Evolutionary conservation across 53 echinoderm and acorn worm genomes (phyloP), one percentile per base, ranked within the genome.

Genomic region (Temnopleurus reevesii): DNA sequence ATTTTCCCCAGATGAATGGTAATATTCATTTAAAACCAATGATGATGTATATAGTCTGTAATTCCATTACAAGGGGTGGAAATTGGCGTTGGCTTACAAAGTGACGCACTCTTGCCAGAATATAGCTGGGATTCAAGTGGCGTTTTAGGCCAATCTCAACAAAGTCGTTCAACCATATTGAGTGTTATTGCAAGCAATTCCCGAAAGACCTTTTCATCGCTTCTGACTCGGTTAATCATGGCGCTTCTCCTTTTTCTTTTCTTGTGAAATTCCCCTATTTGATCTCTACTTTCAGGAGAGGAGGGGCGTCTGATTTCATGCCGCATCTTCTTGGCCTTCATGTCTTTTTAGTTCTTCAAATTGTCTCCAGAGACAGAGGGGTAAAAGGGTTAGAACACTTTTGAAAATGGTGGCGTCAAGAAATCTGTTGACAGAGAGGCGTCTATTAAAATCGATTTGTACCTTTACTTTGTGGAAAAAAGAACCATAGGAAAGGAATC

Each of bases 121-220:
- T n/a, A n/a, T n/a, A n/a, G n/a, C n/a, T n/a, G n/a, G n/a, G 24
- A 61, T 12, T 61, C 61, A 12, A 61, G 33, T 28, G 61, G 30
- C 31, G 31, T 61, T 61, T 61, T 0, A 61, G 28, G 31, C 24
- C 61, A 61, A 33, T 61, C 57, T 57, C 25, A 23, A 26, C 57
- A 61, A 30, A 3, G n/a, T n/a, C n/a, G 12, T 30, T 31, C 61
- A 30, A 61, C 12, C 61, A 15, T 30, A 27, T 61, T 31, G 17
- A 61, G 61, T 61, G 33, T 61, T 61, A 61, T 61, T 61, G 61
- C 30, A 61, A 61, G 33, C 61, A 61, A 61, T 61, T 61, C 61
- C 31, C 61, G 31, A 30, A 61, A 61, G 61, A 24, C 29, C 13
- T 61, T 31, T 61, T 61, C 3, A 61, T 12, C 24, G 3, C 15